These are phyloP conservation scores for Platypus cylindrus DNA, from an alignment of 2,888 invertebrate genomes.

Conservation along the genomic window DNA sequence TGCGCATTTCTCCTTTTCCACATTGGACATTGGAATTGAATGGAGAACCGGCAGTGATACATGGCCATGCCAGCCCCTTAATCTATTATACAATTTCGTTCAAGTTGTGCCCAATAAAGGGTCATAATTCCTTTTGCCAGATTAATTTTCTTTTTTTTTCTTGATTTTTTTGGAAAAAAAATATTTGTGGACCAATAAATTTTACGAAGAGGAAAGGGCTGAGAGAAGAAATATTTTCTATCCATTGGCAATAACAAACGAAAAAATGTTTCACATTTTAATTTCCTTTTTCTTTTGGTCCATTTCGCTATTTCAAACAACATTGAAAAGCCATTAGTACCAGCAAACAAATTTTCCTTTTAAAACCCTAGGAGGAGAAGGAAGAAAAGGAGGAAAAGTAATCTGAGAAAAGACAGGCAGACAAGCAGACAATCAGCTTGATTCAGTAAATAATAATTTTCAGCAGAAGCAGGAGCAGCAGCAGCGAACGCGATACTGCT, in stretches of 20 bases:
- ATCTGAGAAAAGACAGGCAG: no score
- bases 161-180: conserved; percentile 6
- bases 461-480: conserved; percentile 19
- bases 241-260: no score
- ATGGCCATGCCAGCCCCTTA: conserved; percentile 14
- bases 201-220: no score
- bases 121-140: conserved; percentile 7
- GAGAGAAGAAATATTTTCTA: no score
- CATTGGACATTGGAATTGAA: conserved; percentile 30
- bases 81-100: conserved; percentile 17
- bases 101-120: conserved; percentile 15
- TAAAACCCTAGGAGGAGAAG: background rate
- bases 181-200: conserved; percentile 9
- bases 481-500: conserved; percentile 31
- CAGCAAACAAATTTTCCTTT: no score
- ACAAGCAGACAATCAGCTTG: conserved; percentile 12
- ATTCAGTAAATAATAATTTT: conserved; percentile 14
- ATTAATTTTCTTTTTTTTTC: conserved; percentile 12
- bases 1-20: conserved; percentile 30
- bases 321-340: no score
- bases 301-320: no score
- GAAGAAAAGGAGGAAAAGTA: background rate
- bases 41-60: conserved; percentile 21
- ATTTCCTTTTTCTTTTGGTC: no score
- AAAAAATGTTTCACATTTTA: no score